These are phyloP conservation scores for Astreopora myriophthalma DNA, from an alignment of 64 coral and sea anemone species.

Conservation along the genomic window DNA sequence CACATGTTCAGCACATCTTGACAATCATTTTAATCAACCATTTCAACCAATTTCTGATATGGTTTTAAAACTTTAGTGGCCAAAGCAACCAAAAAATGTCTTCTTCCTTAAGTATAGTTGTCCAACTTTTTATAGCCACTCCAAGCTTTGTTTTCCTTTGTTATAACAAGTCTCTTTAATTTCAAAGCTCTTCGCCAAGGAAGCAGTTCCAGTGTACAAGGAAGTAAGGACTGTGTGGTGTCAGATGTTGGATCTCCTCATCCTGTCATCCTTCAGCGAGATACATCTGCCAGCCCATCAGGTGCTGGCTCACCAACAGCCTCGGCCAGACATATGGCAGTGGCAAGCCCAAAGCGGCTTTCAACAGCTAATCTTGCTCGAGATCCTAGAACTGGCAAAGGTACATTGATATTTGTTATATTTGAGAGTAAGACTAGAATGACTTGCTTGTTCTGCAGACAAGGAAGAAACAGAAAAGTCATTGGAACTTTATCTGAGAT, in stretches of 20 bases:
- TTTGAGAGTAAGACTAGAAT: too few species aligned
- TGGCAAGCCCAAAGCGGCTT: constrained; percentile 74
- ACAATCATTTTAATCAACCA: too few species aligned
- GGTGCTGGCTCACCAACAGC: constrained; percentile 50
- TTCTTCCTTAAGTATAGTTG: too few species aligned
- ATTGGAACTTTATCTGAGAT: too few species aligned
- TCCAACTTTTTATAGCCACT: background rate
- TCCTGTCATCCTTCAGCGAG: constrained; percentile 60
- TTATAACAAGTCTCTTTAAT: background rate
- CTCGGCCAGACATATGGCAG: constrained; percentile 23
- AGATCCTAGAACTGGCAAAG: constrained; percentile 98
- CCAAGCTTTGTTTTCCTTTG: background rate
- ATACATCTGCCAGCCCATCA: constrained; percentile 30
- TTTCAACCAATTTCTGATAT: too few species aligned
- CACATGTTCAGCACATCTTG: too few species aligned
- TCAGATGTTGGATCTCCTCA: constrained; percentile 28
- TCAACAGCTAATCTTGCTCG: constrained; percentile 65
- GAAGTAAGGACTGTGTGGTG: constrained; percentile 51
- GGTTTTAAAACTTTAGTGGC: too few species aligned
- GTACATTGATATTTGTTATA: too few species aligned
- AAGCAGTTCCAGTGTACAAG: background rate
- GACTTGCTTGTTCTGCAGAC: too few species aligned
- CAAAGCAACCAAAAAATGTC: too few species aligned
- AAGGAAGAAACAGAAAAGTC: too few species aligned
- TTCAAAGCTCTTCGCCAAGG: constrained; percentile 87